Percentiles rank a stretch among this genome's conserved stretches.
phyloP scores from a whole-genome alignment of 2,113 vertebrate species.

The Cichladusa arquata region DNA sequence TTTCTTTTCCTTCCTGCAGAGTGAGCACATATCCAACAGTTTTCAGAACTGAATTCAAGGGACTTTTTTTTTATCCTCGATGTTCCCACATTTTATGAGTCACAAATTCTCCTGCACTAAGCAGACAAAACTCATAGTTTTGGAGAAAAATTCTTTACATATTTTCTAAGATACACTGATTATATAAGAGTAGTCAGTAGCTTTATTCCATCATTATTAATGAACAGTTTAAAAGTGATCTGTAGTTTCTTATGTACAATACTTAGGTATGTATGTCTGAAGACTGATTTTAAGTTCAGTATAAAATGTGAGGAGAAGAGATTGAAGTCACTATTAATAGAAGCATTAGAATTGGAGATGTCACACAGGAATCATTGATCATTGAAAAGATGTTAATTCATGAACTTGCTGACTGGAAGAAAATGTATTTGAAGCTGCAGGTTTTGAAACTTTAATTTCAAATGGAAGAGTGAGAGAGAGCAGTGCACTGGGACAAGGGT shows the following conservation, averaged over 20 bases:
- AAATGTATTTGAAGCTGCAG: neutral
- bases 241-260: neutral
- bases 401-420: neutral
- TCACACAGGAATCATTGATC: neutral
- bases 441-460: neutral
- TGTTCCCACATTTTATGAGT: neutral
- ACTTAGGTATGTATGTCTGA: neutral
- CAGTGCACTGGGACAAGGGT: neutral
- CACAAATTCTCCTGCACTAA: neutral
- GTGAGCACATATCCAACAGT: neutral
- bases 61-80: neutral
- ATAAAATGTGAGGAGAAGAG: neutral
- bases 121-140: neutral
- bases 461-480: neutral
- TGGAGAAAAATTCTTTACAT: neutral
- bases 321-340: neutral
- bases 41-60: neutral
- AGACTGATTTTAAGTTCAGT: neutral
- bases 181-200: neutral
- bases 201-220: neutral
- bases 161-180: neutral
- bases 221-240: neutral
- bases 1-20: neutral
- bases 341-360: neutral
- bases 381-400: neutral